Evolutionary conservation across 2,888 invertebrate species (phyloP), one percentile per base, ranked within the genome.

Genomic region (Zelleria hepariella): DNA sequence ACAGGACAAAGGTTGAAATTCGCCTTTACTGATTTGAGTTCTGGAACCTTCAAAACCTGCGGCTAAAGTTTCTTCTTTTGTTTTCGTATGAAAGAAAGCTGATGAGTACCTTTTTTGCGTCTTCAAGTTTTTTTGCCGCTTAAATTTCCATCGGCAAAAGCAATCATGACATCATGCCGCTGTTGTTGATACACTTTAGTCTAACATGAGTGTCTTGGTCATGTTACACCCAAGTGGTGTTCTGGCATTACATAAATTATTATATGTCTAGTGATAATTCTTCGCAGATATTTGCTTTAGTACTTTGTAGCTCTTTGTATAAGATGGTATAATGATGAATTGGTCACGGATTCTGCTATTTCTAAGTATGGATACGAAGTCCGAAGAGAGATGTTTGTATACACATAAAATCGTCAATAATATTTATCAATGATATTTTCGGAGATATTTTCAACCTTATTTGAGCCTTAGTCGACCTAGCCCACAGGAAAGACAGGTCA

Each of bases 1-100:
- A 59, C 69, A 63, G 62, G 60, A 59, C 60, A 72, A 61, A 64
- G 69, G 59, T 55, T 62, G 7, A 1, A 21, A 42, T 18, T 55
- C 6, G 32, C 55, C 3, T 32, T 20, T 32, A 1, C 15, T 10
- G 18, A 5, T 51, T 18, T 18, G 26, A 2, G 20, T 51, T 51
- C 51, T 51, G 51, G 25, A 23, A 25, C 53, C 53, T 25, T 53
- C 32, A 21, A 55, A 32, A 27, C 55, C 32, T 32, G 55, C 27
- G 5, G 15, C 32, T 55, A 55, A 5, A 32, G 55, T 55, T 32
- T 57, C 48, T 18, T 25, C 57, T 23, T 47, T 57, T 57, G 48
- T 57, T 47, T 23, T 47, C 26, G n/a, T 23, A 25, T 24, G 53
- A 15, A 23, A 53, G 55, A 55, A 55, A 55, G 55, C 10, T 20